Evolutionary conservation across 2,888 invertebrate species (phyloP).

Genomic region (Conomelus anceps): DNA sequence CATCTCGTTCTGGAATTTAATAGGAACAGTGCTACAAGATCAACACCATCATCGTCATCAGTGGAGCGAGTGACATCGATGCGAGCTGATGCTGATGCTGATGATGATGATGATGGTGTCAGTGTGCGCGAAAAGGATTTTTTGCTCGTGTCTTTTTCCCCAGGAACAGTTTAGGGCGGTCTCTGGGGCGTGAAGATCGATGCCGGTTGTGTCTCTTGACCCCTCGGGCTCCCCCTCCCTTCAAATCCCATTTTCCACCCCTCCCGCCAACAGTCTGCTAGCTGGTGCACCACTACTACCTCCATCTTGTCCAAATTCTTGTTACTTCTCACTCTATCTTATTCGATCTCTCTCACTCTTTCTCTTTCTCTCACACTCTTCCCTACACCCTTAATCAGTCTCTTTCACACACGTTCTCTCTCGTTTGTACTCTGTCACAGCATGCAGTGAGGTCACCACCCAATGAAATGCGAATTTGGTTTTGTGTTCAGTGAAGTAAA

Average conservation of each 20-base stretch:
- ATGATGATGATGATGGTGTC: background rate
- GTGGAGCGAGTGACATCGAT: background rate
- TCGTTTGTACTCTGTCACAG: background rate
- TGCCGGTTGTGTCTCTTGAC: background rate
- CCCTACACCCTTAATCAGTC: background rate
- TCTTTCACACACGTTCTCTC: background rate
- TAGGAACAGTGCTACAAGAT: background rate
- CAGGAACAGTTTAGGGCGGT: background rate
- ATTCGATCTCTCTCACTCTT: background rate
- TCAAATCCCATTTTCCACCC: background rate
- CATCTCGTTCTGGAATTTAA: background rate
- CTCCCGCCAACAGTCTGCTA: background rate
- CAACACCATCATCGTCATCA: background rate
- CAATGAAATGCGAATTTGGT: background rate
- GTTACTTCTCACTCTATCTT: background rate
- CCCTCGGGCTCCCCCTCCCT: background rate
- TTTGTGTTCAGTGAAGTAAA: background rate
- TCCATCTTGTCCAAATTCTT: too few species aligned
- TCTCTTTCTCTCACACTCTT: background rate
- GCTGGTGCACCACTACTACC: background rate
- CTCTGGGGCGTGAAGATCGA: background rate
- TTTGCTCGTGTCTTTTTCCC: background rate
- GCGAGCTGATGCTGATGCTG: background rate
- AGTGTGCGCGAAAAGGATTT: background rate
- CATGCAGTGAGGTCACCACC: background rate